Evolutionary conservation across 2,797 vertebrate species (phyloP), one percentile per base, ranked within the genome.

Genomic region (Enteromius thamalakanensis): DNA sequence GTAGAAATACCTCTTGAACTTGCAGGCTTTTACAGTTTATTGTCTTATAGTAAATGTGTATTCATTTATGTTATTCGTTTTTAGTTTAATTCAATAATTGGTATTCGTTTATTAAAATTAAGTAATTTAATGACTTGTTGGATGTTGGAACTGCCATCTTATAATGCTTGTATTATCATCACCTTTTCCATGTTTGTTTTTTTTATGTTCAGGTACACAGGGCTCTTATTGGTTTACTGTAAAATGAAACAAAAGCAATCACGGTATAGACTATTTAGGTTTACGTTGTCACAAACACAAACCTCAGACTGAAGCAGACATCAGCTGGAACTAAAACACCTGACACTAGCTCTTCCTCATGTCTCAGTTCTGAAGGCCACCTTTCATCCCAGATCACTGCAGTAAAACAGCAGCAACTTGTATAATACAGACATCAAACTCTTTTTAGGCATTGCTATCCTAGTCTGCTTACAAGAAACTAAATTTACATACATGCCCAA

Each of bases 371-470:
- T 53, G 64, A 81, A 88, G 87, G 80, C 80, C 80, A 69, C 68
- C 86, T 89, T 88, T 84, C 84, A 90, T 84, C 86, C 90, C 84
- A 80, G 68, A 88, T 87, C 88, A 86, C 86, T 90, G 90, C 91
- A 90, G 88, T 83, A 86, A 79, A 79, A 37, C 69, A 58, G 78
- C 45, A 85, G 42, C 55, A 64, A 70, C 12, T 51, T 21, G 7
- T 9, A 81, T 40, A 60, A 70, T 15, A 58, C 34, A 64, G 45
- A 26, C 17, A 23, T 17, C 47, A 75, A 49, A 58, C 40, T 23
- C 19, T 80, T 29, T 62, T 58, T 34, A 26, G 32, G 34, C 42
- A 49, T 15, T 62, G n/a, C 74, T 21, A 29, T 78, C n/a, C 37
- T 26, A 64, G 5, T 74, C 6, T 51, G 1, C 69, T 75, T 4